A percentile compares a stretch with the other conserved stretches of the same genome.
Evolutionary conservation across 2,888 invertebrate species (phyloP).

Genomic region (Drosophila cognata): DNA sequence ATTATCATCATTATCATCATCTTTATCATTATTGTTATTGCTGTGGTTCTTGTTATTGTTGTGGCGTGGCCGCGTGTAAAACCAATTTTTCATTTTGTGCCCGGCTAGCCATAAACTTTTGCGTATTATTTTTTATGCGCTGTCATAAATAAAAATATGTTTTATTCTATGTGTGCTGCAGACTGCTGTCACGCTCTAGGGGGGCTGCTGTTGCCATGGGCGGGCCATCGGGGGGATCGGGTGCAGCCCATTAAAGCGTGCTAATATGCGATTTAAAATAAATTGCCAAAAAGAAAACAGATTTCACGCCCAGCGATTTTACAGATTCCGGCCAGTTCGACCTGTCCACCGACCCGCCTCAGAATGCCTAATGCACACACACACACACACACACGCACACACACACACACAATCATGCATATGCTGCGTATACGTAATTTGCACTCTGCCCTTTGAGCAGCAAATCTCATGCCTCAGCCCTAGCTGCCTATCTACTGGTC

Average conservation of each 20-base stretch:
- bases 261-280: slow-evolving; percentile 67
- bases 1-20: slow-evolving; percentile 14
- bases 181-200: slow-evolving; percentile 11
- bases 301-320: slow-evolving; percentile 52
- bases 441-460: slow-evolving; percentile 24
- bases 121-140: slow-evolving; percentile 74
- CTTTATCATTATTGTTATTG: slow-evolving; percentile 34
- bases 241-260: slow-evolving; percentile 58
- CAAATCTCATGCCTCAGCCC: neutral
- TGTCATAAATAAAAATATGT: slow-evolving; percentile 71
- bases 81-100: slow-evolving; percentile 76
- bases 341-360: neutral
- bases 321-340: neutral
- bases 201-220: neutral
- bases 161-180: slow-evolving; percentile 65
- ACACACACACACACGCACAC: no score
- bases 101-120: slow-evolving; percentile 76
- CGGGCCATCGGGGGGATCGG: neutral
- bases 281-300: slow-evolving; percentile 62
- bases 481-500: slow-evolving; percentile 38
- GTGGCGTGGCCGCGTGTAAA: slow-evolving; percentile 70
- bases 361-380: slow-evolving; percentile 13
- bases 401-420: neutral
- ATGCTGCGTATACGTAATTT: slow-evolving; percentile 49
- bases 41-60: slow-evolving; percentile 37